phyloP scores from a whole-genome alignment of 1,140 invertebrate genomes.

The Danaus melanippus region DNA sequence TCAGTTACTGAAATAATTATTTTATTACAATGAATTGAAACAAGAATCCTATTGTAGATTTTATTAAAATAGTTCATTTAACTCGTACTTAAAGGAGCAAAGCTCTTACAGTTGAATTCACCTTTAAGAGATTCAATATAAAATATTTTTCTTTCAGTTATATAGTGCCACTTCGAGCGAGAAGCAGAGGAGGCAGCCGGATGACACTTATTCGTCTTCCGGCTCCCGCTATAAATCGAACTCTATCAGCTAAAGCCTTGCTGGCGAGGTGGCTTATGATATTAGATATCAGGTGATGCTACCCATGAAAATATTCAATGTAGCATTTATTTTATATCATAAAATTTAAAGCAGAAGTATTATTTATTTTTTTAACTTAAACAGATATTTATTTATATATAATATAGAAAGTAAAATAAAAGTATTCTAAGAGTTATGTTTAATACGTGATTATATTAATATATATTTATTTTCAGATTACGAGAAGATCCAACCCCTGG shows the following conservation, averaged over 20 bases:
- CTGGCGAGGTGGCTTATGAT: conserved; percentile 63
- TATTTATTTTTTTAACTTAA: too few relatives aligned
- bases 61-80: too few relatives aligned
- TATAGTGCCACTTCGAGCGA: conserved; percentile 45
- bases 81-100: too few relatives aligned
- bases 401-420: too few relatives aligned
- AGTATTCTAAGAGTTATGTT: neutral
- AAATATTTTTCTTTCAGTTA: conserved; percentile 37
- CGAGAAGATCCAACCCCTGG: conserved; percentile 57
- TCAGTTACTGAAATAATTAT: conserved; percentile 23
- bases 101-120: too few relatives aligned
- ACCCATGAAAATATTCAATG: neutral
- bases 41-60: too few relatives aligned
- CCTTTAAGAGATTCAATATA: too few relatives aligned
- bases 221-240: conserved; percentile 43
- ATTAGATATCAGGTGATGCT: conserved; percentile 50
- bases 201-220: conserved; percentile 51
- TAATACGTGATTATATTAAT: conserved; percentile 1
- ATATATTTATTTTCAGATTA: conserved; percentile 34
- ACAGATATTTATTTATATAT: too few relatives aligned
- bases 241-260: conserved; percentile 48
- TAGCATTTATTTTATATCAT: too few relatives aligned
- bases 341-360: too few relatives aligned
- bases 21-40: too few relatives aligned
- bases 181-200: conserved; percentile 40